Evolutionary conservation across 2,113 vertebrate genomes (phyloP).

Genomic region (Sinocyclocheilus grahami): DNA sequence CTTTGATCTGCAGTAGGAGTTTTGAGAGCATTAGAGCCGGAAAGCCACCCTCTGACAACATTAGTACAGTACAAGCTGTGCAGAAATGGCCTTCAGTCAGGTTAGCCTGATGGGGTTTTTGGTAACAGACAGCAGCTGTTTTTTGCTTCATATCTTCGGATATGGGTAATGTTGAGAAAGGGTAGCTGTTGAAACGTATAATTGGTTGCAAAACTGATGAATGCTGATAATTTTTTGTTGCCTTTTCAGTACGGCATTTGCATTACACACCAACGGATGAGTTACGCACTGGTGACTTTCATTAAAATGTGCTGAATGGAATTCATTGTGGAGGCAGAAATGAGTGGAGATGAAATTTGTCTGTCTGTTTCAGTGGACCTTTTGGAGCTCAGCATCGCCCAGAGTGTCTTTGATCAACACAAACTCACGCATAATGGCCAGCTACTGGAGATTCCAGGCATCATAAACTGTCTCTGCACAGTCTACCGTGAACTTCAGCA

Average conservation of each 20-base stretch:
- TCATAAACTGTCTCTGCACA: slow-evolving; percentile 90
- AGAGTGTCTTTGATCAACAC: slow-evolving; percentile 89
- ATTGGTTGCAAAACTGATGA: slow-evolving; percentile 47
- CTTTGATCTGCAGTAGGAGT: slow-evolving; percentile 9
- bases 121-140: not conserved
- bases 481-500: slow-evolving; percentile 95
- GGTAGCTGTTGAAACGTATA: slow-evolving; percentile 32
- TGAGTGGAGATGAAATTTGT: slow-evolving; percentile 46
- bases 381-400: slow-evolving; percentile 87
- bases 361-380: slow-evolving; percentile 84
- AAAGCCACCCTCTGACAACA: slow-evolving; percentile 18
- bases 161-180: not conserved
- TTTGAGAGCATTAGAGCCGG: slow-evolving; percentile 17
- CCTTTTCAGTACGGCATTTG: slow-evolving; percentile 37
- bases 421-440: slow-evolving; percentile 89
- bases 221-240: slow-evolving; percentile 3
- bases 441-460: slow-evolving; percentile 85
- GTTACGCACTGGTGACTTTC: slow-evolving; percentile 42
- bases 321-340: slow-evolving; percentile 35
- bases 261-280: slow-evolving; percentile 34
- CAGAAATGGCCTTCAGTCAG: slow-evolving; percentile 36
- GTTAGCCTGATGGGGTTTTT: slow-evolving; percentile 40
- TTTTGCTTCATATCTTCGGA: not conserved
- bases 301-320: slow-evolving; percentile 53
- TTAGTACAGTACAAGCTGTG: slow-evolving; percentile 33